A percentile compares a stretch with the other conserved stretches of the same genome.
Evolutionary conservation across 2,113 vertebrate species (phyloP).

Genomic region (Centropristis striata): DNA sequence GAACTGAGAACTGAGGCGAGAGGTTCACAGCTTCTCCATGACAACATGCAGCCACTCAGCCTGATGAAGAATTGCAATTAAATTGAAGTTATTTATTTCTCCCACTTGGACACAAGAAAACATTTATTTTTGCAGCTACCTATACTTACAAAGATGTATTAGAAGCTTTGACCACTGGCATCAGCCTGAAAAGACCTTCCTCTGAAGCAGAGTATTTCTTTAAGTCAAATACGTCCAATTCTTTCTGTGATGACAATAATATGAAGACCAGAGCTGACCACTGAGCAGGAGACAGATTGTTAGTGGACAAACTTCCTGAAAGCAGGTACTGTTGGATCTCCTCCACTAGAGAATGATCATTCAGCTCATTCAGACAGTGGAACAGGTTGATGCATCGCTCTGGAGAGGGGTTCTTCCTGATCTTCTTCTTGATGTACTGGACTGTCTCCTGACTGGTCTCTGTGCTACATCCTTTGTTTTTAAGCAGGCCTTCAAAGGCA

Average conservation of each 20-base stretch:
- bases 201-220: background rate
- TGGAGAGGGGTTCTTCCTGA: slow-evolving; percentile 3
- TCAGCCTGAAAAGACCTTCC: slow-evolving; percentile 14
- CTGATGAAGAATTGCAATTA: no score
- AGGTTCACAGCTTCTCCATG: no score
- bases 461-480: background rate
- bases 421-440: slow-evolving; percentile 10
- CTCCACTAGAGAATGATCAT: slow-evolving; percentile 13
- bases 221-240: background rate
- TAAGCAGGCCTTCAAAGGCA: background rate
- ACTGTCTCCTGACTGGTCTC: background rate
- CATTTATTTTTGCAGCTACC: background rate
- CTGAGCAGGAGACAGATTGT: background rate
- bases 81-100: no score
- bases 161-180: slow-evolving; percentile 24
- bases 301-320: slow-evolving; percentile 1
- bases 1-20: no score
- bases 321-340: slow-evolving; percentile 26
- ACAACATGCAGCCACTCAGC: no score
- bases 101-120: background rate
- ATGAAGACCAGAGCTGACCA: background rate
- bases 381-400: slow-evolving; percentile 22
- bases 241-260: background rate
- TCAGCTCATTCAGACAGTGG: slow-evolving; percentile 22
- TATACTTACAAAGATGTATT: slow-evolving; percentile 32